Percentiles rank a stretch among this genome's conserved stretches.
Evolutionary conservation across 2,113 vertebrate species (phyloP).

Genomic region (Leptobrachium ailaonicum): DNA sequence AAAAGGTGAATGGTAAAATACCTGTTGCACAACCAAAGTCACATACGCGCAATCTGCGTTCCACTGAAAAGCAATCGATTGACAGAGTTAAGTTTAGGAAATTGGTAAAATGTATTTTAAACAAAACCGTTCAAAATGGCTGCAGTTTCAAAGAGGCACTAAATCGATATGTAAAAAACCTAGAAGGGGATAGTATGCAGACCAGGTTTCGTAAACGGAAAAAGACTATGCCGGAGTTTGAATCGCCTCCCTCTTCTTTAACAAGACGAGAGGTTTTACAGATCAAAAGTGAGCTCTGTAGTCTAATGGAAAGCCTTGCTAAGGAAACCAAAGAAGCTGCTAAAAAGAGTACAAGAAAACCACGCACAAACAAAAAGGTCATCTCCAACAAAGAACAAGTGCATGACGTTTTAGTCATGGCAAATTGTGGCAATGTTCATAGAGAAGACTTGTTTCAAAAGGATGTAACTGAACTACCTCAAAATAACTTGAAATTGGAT

Average conservation of each 20-base stretch:
- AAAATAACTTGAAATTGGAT: slow-evolving; percentile 58
- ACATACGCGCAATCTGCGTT: slow-evolving; percentile 64
- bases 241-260: slow-evolving; percentile 72
- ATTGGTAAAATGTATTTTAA: slow-evolving; percentile 87
- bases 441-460: slow-evolving; percentile 58
- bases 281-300: slow-evolving; percentile 85
- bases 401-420: slow-evolving; percentile 56
- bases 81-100: slow-evolving; percentile 79
- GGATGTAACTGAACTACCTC: slow-evolving; percentile 65
- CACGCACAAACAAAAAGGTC: slow-evolving; percentile 51
- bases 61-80: slow-evolving; percentile 67
- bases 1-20: slow-evolving; percentile 81
- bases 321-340: slow-evolving; percentile 64
- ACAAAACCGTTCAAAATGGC: slow-evolving; percentile 77
- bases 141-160: slow-evolving; percentile 88
- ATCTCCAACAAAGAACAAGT: slow-evolving; percentile 54
- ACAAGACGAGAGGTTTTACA: slow-evolving; percentile 79
- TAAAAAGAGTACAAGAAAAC: slow-evolving; percentile 69
- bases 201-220: slow-evolving; percentile 84
- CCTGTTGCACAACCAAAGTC: slow-evolving; percentile 69
- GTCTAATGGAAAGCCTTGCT: slow-evolving; percentile 70
- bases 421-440: slow-evolving; percentile 57
- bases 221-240: slow-evolving; percentile 76
- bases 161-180: slow-evolving; percentile 75
- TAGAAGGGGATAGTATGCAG: slow-evolving; percentile 81